These are phyloP conservation scores for Passer domesticus DNA, from an alignment of 2,113 vertebrate genomes.

Conservation along the genomic window DNA sequence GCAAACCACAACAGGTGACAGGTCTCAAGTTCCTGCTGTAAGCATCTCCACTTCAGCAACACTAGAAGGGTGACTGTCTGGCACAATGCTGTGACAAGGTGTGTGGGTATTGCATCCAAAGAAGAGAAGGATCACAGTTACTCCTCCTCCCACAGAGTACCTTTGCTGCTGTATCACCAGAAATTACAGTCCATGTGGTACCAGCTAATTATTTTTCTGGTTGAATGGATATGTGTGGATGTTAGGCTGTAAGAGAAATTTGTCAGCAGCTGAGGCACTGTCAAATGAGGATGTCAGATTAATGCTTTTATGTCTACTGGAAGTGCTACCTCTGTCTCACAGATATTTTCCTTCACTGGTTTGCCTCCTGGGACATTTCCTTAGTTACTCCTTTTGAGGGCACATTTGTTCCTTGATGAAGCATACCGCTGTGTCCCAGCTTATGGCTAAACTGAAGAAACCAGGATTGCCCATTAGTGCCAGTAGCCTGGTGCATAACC, in stretches of 20 bases:
- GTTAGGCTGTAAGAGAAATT: not conserved
- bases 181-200: not conserved
- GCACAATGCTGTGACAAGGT: not conserved
- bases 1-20: not conserved
- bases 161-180: not conserved
- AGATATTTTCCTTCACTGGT: not conserved
- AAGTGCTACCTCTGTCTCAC: not conserved
- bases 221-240: not conserved
- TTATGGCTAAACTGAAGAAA: not conserved
- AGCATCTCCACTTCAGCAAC: not conserved
- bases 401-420: not conserved
- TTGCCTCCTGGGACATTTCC: not conserved
- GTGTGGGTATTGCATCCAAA: not conserved
- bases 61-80: not conserved
- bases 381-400: not conserved
- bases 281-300: not conserved
- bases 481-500: not conserved
- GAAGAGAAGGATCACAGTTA: not conserved
- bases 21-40: not conserved
- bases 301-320: not conserved
- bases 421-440: not conserved
- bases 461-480: not conserved
- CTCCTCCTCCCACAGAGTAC: not conserved
- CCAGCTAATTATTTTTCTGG: not conserved
- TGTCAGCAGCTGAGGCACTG: not conserved